phyloP scores from a whole-genome alignment of 2,113 vertebrate species.

The Hemibagrus wyckioides region DNA sequence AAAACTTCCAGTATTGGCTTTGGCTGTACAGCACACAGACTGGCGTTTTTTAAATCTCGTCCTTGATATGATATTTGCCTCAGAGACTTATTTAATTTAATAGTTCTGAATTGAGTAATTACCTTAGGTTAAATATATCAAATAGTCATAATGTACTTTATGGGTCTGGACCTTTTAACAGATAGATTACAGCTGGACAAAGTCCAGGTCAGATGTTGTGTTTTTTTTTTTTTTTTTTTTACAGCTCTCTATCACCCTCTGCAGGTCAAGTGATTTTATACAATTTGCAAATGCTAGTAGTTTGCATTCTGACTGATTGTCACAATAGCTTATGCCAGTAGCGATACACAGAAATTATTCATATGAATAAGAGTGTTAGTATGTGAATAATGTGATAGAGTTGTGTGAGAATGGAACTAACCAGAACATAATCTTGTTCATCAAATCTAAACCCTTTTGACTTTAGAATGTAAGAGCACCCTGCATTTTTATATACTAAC shows the following conservation, averaged over 20 bases:
- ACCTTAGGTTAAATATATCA: not conserved
- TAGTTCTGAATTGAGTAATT: not conserved
- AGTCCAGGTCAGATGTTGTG: not conserved
- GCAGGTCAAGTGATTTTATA: slow-evolving; percentile 6
- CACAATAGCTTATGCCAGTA: not conserved
- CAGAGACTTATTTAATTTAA: not conserved
- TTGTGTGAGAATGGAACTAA: no score
- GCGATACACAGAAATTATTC: not conserved
- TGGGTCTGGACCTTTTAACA: not conserved
- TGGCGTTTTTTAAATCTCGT: not conserved
- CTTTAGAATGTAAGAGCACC: not conserved
- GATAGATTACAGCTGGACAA: not conserved
- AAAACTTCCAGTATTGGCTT: slow-evolving; percentile 10
- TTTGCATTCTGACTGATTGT: not conserved
- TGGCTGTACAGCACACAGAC: not conserved
- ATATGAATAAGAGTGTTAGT: not conserved
- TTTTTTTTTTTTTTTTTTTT: not conserved
- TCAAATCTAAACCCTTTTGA: not conserved
- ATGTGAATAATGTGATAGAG: not conserved
- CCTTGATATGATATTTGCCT: not conserved
- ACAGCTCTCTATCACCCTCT: not conserved
- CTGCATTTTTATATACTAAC: not conserved
- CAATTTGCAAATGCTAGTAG: not conserved
- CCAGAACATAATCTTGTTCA: not conserved
- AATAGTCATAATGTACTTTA: not conserved